Percentiles rank a stretch among this genome's conserved stretches.
Conservation (phyloP, 2,888 invertebrate species). For the Diarsia mendica region DNA sequence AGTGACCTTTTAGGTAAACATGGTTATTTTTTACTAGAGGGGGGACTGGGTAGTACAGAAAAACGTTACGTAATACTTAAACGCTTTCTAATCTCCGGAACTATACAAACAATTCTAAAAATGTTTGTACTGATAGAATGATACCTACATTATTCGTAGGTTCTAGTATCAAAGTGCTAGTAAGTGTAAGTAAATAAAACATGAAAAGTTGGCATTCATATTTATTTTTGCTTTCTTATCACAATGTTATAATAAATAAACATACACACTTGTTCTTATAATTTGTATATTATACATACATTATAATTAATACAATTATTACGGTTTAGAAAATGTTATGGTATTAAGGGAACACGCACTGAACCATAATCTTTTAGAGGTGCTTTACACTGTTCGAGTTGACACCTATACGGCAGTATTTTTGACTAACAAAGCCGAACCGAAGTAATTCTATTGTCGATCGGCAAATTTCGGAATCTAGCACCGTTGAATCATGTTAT, state of each 20-base stretch:
- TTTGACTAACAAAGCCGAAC: background rate
- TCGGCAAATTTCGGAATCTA: background rate
- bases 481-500: background rate
- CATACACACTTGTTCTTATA: conserved; percentile 57
- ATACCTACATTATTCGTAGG: no score
- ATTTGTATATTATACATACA: conserved; percentile 61
- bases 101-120: no score
- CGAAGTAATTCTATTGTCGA: background rate
- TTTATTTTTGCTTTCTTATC: conserved; percentile 63
- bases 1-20: no score
- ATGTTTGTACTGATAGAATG: no score
- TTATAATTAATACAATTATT: conserved; percentile 48
- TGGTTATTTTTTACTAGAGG: no score
- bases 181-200: conserved; percentile 30
- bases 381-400: background rate
- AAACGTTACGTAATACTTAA: no score
- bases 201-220: conserved; percentile 49
- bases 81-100: no score
- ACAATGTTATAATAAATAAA: conserved; percentile 65
- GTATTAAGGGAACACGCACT: conserved; percentile 5
- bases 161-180: no score
- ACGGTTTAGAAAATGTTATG: conserved; percentile 40
- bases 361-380: conserved; percentile 28
- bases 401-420: background rate
- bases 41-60: no score